These are phyloP conservation scores for Chelonus formosanus DNA, from an alignment of 2,888 invertebrate species.

Conservation along the genomic window DNA sequence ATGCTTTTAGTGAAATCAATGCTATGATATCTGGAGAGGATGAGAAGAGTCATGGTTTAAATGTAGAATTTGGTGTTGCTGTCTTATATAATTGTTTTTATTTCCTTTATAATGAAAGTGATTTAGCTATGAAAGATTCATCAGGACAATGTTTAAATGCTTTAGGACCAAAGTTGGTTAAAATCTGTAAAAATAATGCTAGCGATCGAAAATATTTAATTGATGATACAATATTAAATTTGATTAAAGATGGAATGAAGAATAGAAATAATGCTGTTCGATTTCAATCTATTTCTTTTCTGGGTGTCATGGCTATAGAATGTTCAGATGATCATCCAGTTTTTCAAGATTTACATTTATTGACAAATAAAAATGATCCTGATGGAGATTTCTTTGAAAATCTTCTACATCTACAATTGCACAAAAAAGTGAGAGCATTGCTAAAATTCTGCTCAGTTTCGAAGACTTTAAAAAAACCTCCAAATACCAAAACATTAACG, in stretches of 20 bases:
- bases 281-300: slow-evolving; percentile 80
- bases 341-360: slow-evolving; percentile 74
- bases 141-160: slow-evolving; percentile 78
- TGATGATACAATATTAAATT: slow-evolving; percentile 76
- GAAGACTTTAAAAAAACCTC: slow-evolving; percentile 70
- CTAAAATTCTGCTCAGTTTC: slow-evolving; percentile 76
- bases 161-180: slow-evolving; percentile 73
- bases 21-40: slow-evolving; percentile 66
- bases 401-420: slow-evolving; percentile 85
- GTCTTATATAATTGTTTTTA: slow-evolving; percentile 85
- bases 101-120: slow-evolving; percentile 80
- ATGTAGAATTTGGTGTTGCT: slow-evolving; percentile 73
- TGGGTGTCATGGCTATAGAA: slow-evolving; percentile 80
- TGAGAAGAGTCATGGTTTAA: slow-evolving; percentile 42
- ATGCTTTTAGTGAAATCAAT: slow-evolving; percentile 78
- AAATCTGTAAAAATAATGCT: slow-evolving; percentile 67
- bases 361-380: slow-evolving; percentile 76
- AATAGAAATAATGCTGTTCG: slow-evolving; percentile 76
- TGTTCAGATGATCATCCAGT: slow-evolving; percentile 77
- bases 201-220: slow-evolving; percentile 74
- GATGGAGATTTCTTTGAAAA: slow-evolving; percentile 97
- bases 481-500: slow-evolving; percentile 77
- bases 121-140: slow-evolving; percentile 83
- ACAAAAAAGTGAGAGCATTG: slow-evolving; percentile 85
- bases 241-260: slow-evolving; percentile 78